Conservation (phyloP, 2,797 vertebrate genomes). For the Psittacula derbiana region DNA sequence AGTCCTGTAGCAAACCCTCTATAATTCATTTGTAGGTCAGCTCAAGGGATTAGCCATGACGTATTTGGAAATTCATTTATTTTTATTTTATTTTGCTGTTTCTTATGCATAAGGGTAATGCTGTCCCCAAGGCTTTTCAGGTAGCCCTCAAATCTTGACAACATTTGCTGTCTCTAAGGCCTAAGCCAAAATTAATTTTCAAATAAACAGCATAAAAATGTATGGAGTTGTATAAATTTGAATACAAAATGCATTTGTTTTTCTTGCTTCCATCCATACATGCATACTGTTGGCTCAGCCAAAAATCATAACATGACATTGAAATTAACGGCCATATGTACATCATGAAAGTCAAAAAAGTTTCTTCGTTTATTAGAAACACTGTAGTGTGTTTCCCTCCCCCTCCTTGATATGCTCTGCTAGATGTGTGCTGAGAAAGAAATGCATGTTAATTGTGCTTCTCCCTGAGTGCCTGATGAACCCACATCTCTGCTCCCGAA, state of each 20-base stretch:
- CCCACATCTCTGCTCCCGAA: neutral
- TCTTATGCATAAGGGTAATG: conserved; percentile 92
- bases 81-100: conserved; percentile 91
- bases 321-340: conserved; percentile 80
- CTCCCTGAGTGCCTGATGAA: neutral
- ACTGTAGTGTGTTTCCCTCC: neutral
- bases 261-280: conserved; percentile 78
- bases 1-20: conserved; percentile 81
- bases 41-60: conserved; percentile 87
- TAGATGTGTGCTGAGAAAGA: neutral
- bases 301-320: conserved; percentile 81
- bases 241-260: conserved; percentile 87
- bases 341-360: conserved; percentile 82
- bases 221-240: conserved; percentile 88
- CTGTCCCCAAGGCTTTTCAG: conserved; percentile 89
- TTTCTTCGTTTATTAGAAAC: conserved; percentile 75
- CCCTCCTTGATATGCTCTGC: neutral
- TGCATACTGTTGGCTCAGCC: conserved; percentile 81
- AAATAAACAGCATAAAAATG: conserved; percentile 89
- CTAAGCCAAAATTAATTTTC: conserved; percentile 88
- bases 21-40: conserved; percentile 85
- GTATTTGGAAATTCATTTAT: conserved; percentile 93
- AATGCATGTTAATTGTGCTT: conserved; percentile 33
- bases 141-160: conserved; percentile 89
- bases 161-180: conserved; percentile 86